Percentiles rank a stretch among this genome's conserved stretches.
phyloP scores from a whole-genome alignment of 2,797 vertebrate species.

The Mastacembelus armatus region DNA sequence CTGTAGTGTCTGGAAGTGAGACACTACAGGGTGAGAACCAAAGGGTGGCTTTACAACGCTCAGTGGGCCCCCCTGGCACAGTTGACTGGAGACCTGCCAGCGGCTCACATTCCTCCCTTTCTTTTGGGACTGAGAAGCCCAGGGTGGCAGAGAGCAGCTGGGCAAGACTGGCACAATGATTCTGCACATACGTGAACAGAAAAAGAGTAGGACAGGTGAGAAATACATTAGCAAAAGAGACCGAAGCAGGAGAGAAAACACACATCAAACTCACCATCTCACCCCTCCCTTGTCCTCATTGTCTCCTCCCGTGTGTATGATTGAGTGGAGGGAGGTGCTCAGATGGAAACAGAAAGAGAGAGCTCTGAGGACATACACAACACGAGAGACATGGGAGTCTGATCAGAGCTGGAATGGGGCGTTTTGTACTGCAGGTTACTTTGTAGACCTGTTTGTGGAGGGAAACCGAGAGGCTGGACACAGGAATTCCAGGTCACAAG shows the following conservation, averaged over 20 bases:
- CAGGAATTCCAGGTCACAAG: constrained; percentile 79
- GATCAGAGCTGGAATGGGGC: constrained; percentile 51
- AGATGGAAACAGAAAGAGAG: constrained; percentile 39
- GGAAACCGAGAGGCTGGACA: constrained; percentile 61
- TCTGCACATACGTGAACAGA: constrained; percentile 31
- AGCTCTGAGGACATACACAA: constrained; percentile 46
- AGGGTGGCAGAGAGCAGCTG: constrained; percentile 46
- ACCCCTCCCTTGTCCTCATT: constrained; percentile 62
- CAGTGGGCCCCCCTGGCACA: constrained; percentile 62
- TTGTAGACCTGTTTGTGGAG: constrained; percentile 60
- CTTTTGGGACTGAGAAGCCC: constrained; percentile 54
- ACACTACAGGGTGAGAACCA: constrained; percentile 67
- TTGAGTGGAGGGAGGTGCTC: constrained; percentile 71
- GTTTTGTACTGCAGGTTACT: constrained; percentile 44
- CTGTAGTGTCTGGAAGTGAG: too few relatives aligned
- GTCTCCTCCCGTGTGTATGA: constrained; percentile 64
- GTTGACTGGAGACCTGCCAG: constrained; percentile 79
- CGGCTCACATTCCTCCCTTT: constrained; percentile 82
- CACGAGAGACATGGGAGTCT: constrained; percentile 49
- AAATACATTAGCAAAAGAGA: constrained; percentile 5
- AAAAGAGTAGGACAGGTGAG: constrained; percentile 42
- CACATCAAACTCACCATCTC: constrained; percentile 39
- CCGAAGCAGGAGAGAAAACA: constrained; percentile 20
- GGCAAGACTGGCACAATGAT: constrained; percentile 48
- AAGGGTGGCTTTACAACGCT: constrained; percentile 54